Percentiles rank a stretch among this genome's conserved stretches.
phyloP scores from a whole-genome alignment of 92 coral and sea anemone genomes.

The Meandrina meandrites region DNA sequence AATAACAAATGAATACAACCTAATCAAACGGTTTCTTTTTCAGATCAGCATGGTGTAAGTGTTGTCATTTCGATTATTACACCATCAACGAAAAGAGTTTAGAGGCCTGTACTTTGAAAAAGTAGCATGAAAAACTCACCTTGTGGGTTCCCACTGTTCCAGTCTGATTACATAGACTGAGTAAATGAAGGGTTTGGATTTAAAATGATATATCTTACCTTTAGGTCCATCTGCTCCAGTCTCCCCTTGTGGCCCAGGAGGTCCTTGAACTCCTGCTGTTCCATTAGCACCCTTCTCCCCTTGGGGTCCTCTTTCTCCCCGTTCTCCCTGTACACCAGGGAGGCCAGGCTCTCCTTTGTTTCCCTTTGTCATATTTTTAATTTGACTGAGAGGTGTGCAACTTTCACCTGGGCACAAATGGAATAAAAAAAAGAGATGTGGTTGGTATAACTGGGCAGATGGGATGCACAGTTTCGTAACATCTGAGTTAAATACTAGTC shows the following conservation, averaged over 20 bases:
- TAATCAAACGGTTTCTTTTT: too few relatives aligned
- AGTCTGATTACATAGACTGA: too few relatives aligned
- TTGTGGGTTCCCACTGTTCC: too few relatives aligned
- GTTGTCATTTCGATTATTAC: too few relatives aligned
- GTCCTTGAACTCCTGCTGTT: conserved; percentile 57
- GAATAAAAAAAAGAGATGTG: neutral
- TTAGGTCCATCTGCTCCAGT: conserved; percentile 46
- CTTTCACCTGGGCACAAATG: conserved; percentile 30
- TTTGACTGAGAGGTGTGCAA: neutral
- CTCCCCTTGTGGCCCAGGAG: conserved; percentile 47
- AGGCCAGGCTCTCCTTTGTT: conserved; percentile 58
- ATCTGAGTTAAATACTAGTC: too few relatives aligned
- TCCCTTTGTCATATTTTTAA: conserved; percentile 48
- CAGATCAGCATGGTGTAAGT: too few relatives aligned
- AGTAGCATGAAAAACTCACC: too few relatives aligned
- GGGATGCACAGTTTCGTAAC: too few relatives aligned
- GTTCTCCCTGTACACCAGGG: conserved; percentile 49
- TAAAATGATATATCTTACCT: conserved; percentile 6
- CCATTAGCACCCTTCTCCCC: conserved; percentile 45
- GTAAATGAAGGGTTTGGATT: too few relatives aligned
- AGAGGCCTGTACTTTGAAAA: too few relatives aligned
- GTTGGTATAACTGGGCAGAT: neutral
- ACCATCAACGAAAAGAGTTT: too few relatives aligned
- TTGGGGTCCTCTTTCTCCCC: conserved; percentile 12
- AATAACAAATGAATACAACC: too few relatives aligned